These are phyloP conservation scores for Heterohyrax brucei DNA, from an alignment of 2,797 vertebrate species.

Conservation along the genomic window DNA sequence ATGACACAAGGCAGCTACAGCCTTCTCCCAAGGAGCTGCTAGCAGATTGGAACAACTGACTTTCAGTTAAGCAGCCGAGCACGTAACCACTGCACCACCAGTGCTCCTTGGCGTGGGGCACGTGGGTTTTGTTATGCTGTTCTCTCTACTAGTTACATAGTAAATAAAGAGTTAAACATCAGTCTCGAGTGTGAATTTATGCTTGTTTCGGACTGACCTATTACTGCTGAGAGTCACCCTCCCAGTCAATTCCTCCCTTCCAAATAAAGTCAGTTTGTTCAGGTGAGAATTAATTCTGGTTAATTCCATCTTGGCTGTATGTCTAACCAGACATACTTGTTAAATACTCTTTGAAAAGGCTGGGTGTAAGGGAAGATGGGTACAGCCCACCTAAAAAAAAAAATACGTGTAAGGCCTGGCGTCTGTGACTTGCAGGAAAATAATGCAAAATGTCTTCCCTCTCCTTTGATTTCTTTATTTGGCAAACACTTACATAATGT, in stretches of 20 bases:
- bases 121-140: background rate
- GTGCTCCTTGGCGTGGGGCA: background rate
- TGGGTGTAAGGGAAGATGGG: background rate
- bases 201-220: background rate
- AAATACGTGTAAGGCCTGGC: background rate
- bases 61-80: background rate
- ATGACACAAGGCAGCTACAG: background rate
- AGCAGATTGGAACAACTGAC: background rate
- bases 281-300: background rate
- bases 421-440: background rate
- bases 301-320: background rate
- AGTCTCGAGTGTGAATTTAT: background rate
- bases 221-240: background rate
- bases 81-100: background rate
- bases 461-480: background rate
- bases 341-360: background rate
- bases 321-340: background rate
- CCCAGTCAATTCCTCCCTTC: background rate
- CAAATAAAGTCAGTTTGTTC: background rate
- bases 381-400: rapidly evolving
- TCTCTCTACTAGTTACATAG: background rate
- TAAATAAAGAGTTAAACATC: background rate
- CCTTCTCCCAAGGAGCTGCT: background rate
- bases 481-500: too few species aligned
- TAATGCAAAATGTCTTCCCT: background rate